Percentiles rank a stretch among this genome's conserved stretches.
Evolutionary conservation across 2,797 vertebrate genomes (phyloP).

Genomic region (Sternarchorhynchus goeldii): DNA sequence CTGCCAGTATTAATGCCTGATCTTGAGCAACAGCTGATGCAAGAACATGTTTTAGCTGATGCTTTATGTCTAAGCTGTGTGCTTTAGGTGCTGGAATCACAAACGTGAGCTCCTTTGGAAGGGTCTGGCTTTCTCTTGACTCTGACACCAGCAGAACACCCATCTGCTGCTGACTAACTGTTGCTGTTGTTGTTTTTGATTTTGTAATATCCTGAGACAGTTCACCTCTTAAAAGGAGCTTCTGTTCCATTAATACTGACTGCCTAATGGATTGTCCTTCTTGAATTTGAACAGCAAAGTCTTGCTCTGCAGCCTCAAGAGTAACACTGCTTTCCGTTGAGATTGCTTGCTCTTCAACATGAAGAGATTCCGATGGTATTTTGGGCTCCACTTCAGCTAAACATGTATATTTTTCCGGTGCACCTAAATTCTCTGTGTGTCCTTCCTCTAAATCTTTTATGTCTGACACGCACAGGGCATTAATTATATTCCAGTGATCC

Average conservation of each 20-base stretch:
- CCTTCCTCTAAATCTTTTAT: conserved; percentile 72
- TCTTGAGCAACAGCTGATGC: conserved; percentile 81
- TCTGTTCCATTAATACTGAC: conserved; percentile 84
- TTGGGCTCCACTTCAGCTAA: conserved; percentile 72
- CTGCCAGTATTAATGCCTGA: conserved; percentile 80
- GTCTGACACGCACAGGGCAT: conserved; percentile 74
- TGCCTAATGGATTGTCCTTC: conserved; percentile 84
- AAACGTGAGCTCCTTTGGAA: conserved; percentile 83
- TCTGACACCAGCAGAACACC: conserved; percentile 68
- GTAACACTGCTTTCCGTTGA: conserved; percentile 75
- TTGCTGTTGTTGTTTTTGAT: conserved; percentile 64
- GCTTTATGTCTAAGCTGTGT: conserved; percentile 74
- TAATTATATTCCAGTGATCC: conserved; percentile 74
- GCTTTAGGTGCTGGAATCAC: conserved; percentile 72
- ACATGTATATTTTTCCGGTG: conserved; percentile 67
- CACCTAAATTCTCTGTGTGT: conserved; percentile 71
- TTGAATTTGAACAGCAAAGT: conserved; percentile 81
- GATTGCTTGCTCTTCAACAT: conserved; percentile 72
- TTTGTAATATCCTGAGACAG: conserved; percentile 64
- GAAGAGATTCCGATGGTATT: conserved; percentile 72
- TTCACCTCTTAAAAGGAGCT: conserved; percentile 76
- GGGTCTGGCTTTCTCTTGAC: conserved; percentile 67
- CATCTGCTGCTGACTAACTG: conserved; percentile 69
- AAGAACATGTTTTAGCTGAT: conserved; percentile 80
- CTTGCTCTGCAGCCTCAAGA: conserved; percentile 78